Conservation (phyloP, 2,888 invertebrate species). For the Drosophila cognata region DNA sequence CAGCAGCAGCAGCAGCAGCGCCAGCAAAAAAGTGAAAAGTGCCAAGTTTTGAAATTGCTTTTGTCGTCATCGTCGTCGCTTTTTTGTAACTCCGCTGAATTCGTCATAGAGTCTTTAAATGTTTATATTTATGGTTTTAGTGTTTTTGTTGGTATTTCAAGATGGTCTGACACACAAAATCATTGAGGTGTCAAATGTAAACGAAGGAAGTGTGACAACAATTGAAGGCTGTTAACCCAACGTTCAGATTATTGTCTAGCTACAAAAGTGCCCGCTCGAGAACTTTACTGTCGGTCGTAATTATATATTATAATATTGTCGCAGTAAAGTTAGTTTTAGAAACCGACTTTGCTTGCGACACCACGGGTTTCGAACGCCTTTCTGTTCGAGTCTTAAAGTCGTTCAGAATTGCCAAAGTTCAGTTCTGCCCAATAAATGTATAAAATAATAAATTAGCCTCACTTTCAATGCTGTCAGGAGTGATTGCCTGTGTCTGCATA, state of each 20-base stretch:
- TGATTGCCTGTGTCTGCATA: neutral
- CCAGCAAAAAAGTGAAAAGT: conserved; percentile 67
- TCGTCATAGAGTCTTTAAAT: conserved; percentile 13
- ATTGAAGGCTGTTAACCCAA: conserved; percentile 15
- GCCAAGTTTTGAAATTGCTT: conserved; percentile 54
- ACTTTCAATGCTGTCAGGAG: neutral
- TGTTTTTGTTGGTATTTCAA: conserved; percentile 33
- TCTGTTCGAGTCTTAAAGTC: neutral
- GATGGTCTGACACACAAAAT: conserved; percentile 68
- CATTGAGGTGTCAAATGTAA: conserved; percentile 64
- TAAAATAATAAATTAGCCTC: neutral
- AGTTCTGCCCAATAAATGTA: neutral
- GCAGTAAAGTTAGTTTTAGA: neutral
- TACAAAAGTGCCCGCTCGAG: neutral
- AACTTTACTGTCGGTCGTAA: neutral
- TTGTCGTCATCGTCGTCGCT: conserved; percentile 4
- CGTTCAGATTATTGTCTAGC: neutral
- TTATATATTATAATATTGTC: neutral
- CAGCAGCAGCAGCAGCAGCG: neutral
- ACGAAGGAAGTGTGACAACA: conserved; percentile 13
- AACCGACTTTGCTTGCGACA: neutral
- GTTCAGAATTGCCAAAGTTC: neutral
- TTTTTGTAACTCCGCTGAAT: conserved; percentile 22
- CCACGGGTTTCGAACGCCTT: neutral
- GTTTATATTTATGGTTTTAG: conserved; percentile 46